phyloP scores from a whole-genome alignment of 1,140 invertebrate species.

The Melanaphis sacchari region DNA sequence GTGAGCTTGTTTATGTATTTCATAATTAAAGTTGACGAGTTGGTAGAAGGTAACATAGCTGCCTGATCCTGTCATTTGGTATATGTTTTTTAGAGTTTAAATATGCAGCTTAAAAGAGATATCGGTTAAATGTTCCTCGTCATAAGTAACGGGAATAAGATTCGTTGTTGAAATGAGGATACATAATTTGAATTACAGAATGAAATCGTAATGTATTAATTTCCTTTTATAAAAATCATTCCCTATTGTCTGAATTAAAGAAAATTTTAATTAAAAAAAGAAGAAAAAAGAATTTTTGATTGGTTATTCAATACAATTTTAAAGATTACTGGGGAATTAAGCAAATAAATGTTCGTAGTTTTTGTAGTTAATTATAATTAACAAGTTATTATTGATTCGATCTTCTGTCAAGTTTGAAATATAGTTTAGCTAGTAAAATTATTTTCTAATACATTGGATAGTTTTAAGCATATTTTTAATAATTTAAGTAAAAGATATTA shows the following conservation, averaged over 20 bases:
- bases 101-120: too few species aligned
- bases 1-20: not conserved
- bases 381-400: not conserved
- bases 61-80: too few species aligned
- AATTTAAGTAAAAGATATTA: too few species aligned
- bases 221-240: not conserved
- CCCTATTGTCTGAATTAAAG: not conserved
- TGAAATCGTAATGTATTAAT: not conserved
- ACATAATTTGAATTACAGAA: too few species aligned
- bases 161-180: too few species aligned
- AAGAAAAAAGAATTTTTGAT: not conserved
- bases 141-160: too few species aligned
- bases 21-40: not conserved
- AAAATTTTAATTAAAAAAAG: not conserved
- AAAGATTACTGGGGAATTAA: not conserved
- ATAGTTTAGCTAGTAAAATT: not conserved
- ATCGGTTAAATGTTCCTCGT: too few species aligned
- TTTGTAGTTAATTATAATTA: not conserved
- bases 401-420: not conserved
- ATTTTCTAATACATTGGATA: not conserved
- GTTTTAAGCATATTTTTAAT: not conserved
- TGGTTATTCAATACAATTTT: not conserved
- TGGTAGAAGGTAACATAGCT: not conserved
- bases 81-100: too few species aligned
- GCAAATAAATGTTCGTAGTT: not conserved